A percentile compares a stretch with the other conserved stretches of the same genome.
phyloP scores from a whole-genome alignment of 2,888 invertebrate species.

The Neocrepidodera transversa region DNA sequence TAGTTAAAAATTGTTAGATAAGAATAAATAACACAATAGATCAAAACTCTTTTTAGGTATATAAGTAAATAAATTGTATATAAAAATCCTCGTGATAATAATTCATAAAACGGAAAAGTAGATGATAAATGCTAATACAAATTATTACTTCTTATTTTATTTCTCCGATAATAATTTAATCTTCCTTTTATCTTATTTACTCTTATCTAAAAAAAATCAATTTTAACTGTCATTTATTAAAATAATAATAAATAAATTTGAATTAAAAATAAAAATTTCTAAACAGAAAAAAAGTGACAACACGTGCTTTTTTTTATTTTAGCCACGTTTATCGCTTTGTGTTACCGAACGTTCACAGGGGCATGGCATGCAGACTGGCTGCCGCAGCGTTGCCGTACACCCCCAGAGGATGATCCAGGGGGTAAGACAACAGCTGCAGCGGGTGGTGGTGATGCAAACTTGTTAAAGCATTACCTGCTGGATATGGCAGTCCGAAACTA shows the following conservation, averaged over 20 bases:
- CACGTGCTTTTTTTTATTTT: slow-evolving; percentile 12
- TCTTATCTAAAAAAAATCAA: slow-evolving; percentile 2
- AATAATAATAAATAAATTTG: no score
- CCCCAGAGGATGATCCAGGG: slow-evolving; percentile 67
- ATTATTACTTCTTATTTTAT: no score
- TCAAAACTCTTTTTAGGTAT: no score
- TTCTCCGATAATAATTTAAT: no score
- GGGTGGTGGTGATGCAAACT: slow-evolving; percentile 69
- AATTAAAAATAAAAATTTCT: no score
- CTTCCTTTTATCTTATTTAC: no score
- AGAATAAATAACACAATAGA: background rate
- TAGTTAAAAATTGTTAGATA: background rate
- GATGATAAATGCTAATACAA: no score
- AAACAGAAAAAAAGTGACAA: slow-evolving; percentile 1
- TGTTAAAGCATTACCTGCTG: slow-evolving; percentile 93
- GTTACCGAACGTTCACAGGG: slow-evolving; percentile 71
- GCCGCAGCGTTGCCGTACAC: slow-evolving; percentile 65
- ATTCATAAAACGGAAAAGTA: no score
- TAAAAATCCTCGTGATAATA: no score
- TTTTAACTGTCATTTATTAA: background rate
- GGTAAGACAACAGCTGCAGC: slow-evolving; percentile 70
- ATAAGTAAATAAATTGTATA: no score
- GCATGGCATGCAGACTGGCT: slow-evolving; percentile 76
- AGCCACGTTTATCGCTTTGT: slow-evolving; percentile 21
- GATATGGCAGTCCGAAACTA: slow-evolving; percentile 97